Conservation (phyloP, 2,797 vertebrate species). For the Kryptopterus vitreolus region DNA sequence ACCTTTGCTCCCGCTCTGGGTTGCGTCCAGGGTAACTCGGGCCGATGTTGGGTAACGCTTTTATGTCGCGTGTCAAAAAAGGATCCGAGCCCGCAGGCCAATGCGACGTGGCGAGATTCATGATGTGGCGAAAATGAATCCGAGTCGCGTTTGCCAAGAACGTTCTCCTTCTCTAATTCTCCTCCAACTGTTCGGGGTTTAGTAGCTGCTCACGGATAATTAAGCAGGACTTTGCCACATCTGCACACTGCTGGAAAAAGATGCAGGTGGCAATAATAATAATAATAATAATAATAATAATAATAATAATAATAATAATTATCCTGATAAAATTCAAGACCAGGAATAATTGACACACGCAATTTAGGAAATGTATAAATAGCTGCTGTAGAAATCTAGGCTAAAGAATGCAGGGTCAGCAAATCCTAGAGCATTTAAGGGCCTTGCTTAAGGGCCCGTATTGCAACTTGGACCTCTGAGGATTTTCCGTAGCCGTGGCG, state of each 20-base stretch:
- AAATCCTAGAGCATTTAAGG: too few species aligned
- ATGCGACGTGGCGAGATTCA: neutral
- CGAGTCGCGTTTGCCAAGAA: neutral
- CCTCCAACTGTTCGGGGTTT: conserved; percentile 51
- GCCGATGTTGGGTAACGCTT: neutral
- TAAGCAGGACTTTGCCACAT: conserved; percentile 54
- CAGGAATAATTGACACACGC: neutral
- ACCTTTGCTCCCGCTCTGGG: neutral
- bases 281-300: conserved; percentile 1
- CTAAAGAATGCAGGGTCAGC: too few species aligned
- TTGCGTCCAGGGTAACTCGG: neutral
- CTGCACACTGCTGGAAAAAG: conserved; percentile 46
- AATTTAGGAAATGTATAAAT: neutral
- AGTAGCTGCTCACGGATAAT: conserved; percentile 21
- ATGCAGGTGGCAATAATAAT: neutral
- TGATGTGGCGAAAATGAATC: neutral
- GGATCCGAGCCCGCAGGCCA: neutral
- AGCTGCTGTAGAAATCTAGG: neutral
- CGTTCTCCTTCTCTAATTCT: neutral
- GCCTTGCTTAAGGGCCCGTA: too few species aligned
- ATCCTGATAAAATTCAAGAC: too few species aligned
- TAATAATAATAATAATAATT: conserved; percentile 2
- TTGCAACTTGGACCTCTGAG: too few species aligned
- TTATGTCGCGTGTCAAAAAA: neutral
- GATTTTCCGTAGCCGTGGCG: too few species aligned